Evolutionary conservation across 1,140 invertebrate genomes (phyloP).

Genomic region (Drosophila simulans): DNA sequence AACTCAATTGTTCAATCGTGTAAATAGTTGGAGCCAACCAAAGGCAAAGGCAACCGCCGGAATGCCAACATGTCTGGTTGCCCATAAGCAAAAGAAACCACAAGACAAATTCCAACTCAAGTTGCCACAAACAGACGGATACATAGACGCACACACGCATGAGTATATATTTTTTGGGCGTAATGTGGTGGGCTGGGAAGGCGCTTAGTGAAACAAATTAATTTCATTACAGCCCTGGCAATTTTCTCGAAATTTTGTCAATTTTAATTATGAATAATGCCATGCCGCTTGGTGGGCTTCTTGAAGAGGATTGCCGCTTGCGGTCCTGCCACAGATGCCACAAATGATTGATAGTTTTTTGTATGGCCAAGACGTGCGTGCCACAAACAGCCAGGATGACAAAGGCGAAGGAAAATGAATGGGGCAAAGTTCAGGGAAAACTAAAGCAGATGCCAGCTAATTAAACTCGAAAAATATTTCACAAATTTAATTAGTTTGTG

Average conservation of each 20-base stretch:
- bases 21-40: conserved; percentile 42
- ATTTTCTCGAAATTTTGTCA: conserved; percentile 58
- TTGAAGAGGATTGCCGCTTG: conserved; percentile 8
- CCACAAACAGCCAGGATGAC: conserved; percentile 25
- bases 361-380: conserved; percentile 30
- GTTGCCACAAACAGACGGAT: conserved; percentile 30
- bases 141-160: conserved; percentile 1
- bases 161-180: background rate
- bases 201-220: conserved; percentile 65
- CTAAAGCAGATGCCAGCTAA: conserved; percentile 17
- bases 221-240: conserved; percentile 51
- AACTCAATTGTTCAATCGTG: conserved; percentile 13
- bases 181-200: background rate
- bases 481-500: conserved; percentile 61
- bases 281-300: conserved; percentile 5
- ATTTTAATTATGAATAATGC: conserved; percentile 80
- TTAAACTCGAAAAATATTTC: conserved; percentile 41
- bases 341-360: conserved; percentile 71
- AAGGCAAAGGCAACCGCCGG: conserved; percentile 39
- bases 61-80: conserved; percentile 64
- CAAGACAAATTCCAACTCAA: conserved; percentile 54
- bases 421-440: conserved; percentile 5
- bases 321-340: conserved; percentile 41
- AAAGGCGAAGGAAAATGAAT: conserved; percentile 12
- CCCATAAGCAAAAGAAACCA: conserved; percentile 42